Conservation (phyloP, 2,797 vertebrate species). For the Iguana delicatissima region DNA sequence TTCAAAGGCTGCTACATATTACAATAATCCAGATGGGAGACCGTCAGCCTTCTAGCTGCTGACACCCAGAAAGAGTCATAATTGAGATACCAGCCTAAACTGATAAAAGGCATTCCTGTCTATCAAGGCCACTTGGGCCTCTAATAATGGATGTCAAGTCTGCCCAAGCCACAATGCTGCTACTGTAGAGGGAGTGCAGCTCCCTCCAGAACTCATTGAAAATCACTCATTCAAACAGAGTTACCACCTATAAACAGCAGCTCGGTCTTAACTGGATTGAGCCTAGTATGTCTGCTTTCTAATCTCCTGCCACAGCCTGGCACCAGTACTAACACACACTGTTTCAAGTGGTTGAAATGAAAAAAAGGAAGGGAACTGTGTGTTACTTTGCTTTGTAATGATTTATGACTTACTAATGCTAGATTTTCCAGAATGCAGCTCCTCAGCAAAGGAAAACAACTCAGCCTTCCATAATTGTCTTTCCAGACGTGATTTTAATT, state of each 20-base stretch:
- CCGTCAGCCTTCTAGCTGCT: background rate
- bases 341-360: background rate
- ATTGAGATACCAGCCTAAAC: background rate
- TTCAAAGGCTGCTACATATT: background rate
- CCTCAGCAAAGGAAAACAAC: conserved; percentile 52
- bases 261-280: background rate
- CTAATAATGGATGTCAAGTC: background rate
- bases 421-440: conserved; percentile 54
- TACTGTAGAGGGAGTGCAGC: background rate
- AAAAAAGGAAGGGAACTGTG: background rate
- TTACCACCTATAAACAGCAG: background rate
- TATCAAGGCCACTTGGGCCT: background rate
- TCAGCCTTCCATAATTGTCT: conserved; percentile 56
- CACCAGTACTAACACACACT: background rate
- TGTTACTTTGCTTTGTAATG: conserved; percentile 44
- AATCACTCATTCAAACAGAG: background rate
- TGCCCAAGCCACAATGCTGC: background rate
- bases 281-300: background rate
- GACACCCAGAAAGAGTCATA: background rate
- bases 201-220: background rate
- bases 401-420: conserved; percentile 54
- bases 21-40: background rate
- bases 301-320: background rate
- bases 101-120: background rate
- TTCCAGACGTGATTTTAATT: conserved; percentile 50